Conservation (phyloP, 1,140 invertebrate genomes). For the Formica exsecta region DNA sequence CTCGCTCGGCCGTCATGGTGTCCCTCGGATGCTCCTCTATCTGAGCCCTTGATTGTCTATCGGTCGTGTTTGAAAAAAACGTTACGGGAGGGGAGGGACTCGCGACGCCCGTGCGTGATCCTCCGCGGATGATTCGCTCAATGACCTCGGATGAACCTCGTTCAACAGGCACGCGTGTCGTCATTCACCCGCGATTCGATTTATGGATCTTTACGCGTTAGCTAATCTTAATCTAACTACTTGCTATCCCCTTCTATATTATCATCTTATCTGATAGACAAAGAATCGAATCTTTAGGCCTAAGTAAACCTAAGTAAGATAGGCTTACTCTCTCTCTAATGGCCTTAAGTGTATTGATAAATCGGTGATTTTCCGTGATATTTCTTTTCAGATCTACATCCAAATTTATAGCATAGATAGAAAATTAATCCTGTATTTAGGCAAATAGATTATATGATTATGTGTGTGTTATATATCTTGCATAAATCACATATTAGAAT, state of each 20-base stretch:
- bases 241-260: conserved; percentile 23
- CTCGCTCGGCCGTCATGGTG: no score
- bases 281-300: background rate
- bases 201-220: background rate
- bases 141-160: conserved; percentile 79
- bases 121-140: conserved; percentile 50
- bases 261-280: conserved; percentile 24
- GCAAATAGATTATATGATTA: background rate
- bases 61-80: background rate
- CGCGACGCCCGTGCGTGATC: conserved; percentile 32
- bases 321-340: background rate
- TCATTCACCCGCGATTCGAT: conserved; percentile 54
- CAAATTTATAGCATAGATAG: background rate
- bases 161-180: conserved; percentile 81
- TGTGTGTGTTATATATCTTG: conserved; percentile 11
- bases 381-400: no score
- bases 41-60: background rate
- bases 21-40: conserved; percentile 22
- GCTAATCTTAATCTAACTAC: conserved; percentile 31
- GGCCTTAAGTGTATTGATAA: background rate
- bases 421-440: background rate
- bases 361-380: background rate
- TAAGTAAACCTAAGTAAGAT: background rate
- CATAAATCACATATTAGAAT: conserved; percentile 13
- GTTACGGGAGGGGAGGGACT: background rate